Percentiles rank a stretch among this genome's conserved stretches.
phyloP scores from a whole-genome alignment of 2,797 vertebrate genomes.

The Champsocephalus esox region DNA sequence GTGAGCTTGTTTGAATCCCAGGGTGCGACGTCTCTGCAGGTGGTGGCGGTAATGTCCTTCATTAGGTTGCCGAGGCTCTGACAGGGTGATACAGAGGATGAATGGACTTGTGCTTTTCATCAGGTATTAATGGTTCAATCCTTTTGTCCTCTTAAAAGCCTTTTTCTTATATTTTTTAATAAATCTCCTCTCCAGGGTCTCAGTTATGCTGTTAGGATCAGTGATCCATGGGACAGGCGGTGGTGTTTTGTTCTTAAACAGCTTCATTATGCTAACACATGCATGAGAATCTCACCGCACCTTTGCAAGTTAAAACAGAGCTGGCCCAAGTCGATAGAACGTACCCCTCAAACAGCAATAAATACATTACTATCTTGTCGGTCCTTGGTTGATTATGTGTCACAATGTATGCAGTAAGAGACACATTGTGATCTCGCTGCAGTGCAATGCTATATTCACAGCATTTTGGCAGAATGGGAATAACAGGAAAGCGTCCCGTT shows the following conservation, averaged over 20 bases:
- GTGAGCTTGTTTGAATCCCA: slow-evolving; percentile 3
- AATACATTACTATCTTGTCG: neutral
- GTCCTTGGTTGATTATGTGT: neutral
- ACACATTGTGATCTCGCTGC: neutral
- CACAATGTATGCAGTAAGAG: neutral
- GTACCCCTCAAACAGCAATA: neutral
- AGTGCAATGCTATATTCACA: neutral
- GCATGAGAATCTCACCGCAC: neutral
- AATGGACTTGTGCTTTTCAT: slow-evolving; percentile 19
- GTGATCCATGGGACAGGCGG: slow-evolving; percentile 4
- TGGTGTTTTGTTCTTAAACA: neutral
- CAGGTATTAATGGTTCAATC: neutral
- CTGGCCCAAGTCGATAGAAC: neutral
- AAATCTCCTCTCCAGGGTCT: slow-evolving; percentile 1
- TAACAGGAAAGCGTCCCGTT: neutral
- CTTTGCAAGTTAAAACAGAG: neutral
- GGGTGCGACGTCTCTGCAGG: slow-evolving; percentile 7
- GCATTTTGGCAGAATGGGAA: neutral
- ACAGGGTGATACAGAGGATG: slow-evolving; percentile 2
- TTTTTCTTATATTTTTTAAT: neutral
- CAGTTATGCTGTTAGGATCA: neutral
- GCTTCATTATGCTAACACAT: slow-evolving; percentile 16
- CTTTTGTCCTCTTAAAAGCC: slow-evolving; percentile 2
- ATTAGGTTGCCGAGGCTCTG: slow-evolving; percentile 21
- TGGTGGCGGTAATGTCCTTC: slow-evolving; percentile 9